Evolutionary conservation across 2,888 invertebrate genomes (phyloP).

Genomic region (Harpalus rufipes): DNA sequence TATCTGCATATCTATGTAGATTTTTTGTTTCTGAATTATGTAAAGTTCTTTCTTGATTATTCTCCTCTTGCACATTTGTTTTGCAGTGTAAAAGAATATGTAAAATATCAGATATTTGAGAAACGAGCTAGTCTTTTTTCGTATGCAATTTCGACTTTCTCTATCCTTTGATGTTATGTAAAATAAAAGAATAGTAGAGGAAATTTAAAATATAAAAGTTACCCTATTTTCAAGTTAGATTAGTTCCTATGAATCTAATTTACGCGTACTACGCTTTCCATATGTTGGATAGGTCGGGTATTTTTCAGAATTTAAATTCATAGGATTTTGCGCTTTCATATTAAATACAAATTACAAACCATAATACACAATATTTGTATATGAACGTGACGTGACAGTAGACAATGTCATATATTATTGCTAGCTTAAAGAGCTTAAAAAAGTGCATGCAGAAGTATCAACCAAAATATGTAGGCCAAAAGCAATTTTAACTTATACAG

Average conservation of each 20-base stretch:
- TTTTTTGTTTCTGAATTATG: too few relatives aligned
- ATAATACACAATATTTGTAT: too few relatives aligned
- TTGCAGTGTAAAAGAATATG: not conserved
- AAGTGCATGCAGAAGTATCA: too few relatives aligned
- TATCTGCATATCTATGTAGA: too few relatives aligned
- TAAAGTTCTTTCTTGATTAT: too few relatives aligned
- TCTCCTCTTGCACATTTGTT: not conserved
- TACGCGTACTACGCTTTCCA: not conserved
- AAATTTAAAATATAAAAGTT: constrained; percentile 40
- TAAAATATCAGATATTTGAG: constrained; percentile 3
- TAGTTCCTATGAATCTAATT: constrained; percentile 33
- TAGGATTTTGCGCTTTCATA: not conserved
- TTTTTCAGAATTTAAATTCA: not conserved
- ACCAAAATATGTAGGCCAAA: too few relatives aligned
- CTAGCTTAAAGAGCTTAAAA: too few relatives aligned
- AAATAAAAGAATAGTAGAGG: not conserved
- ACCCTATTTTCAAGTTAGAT: constrained; percentile 35
- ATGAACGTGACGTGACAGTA: too few relatives aligned
- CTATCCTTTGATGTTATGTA: constrained; percentile 19
- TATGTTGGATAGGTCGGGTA: not conserved
- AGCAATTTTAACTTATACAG: too few relatives aligned
- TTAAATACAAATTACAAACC: not conserved
- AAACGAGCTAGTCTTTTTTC: not conserved
- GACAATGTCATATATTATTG: too few relatives aligned
- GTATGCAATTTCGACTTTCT: not conserved